A percentile compares a stretch with the other conserved stretches of the same genome.
Conservation (phyloP, 2,888 invertebrate genomes). For the Dryococelus australis region DNA sequence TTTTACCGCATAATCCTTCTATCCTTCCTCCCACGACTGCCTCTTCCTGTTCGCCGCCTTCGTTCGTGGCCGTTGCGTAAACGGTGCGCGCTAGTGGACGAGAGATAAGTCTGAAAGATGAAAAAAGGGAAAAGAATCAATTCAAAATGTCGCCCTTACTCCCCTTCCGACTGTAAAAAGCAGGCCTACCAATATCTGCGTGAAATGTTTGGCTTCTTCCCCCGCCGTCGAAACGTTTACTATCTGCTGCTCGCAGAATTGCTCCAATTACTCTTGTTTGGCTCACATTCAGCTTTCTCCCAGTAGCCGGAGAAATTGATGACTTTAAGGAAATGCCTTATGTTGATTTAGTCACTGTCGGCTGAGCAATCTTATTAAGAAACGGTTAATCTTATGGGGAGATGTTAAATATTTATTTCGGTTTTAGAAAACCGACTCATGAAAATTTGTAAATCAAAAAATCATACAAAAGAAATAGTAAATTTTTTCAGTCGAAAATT, state of each 20-base stretch:
- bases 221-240: background rate
- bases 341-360: too few species aligned
- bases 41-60: background rate
- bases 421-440: too few species aligned
- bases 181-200: conserved; percentile 1
- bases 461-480: too few species aligned
- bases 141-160: background rate
- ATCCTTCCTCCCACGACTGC: background rate
- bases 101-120: background rate
- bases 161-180: background rate
- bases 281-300: too few species aligned
- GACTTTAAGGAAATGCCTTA: too few species aligned
- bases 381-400: too few species aligned
- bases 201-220: background rate
- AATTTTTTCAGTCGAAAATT: too few species aligned
- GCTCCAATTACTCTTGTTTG: too few species aligned
- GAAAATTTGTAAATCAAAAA: too few species aligned
- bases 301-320: too few species aligned
- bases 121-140: background rate
- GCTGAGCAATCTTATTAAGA: too few species aligned
- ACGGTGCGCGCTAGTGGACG: background rate
- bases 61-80: background rate
- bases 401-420: too few species aligned
- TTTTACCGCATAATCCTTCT: background rate
- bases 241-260: background rate